Base-by-base conservation (phyloP, 2,888 invertebrate genomes). In the Drosophila ochracea region DNA sequence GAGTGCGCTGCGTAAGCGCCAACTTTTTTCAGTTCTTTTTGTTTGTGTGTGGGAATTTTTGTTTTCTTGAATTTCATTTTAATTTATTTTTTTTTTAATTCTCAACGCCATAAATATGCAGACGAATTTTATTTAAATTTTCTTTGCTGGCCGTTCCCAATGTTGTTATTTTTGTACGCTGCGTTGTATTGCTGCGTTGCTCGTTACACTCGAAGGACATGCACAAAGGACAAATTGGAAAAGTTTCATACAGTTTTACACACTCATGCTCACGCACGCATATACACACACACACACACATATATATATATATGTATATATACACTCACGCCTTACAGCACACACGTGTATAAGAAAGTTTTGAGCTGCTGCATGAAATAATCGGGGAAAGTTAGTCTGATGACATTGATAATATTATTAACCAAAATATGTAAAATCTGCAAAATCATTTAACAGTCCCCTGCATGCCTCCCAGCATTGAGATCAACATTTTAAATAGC, bases 211-310 rank as follows among this genome's bases (percentile, higher is more conserved):
- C 69, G 64, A 82, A 83, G 83, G 83, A 82, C 83, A 82, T 77
- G 81, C 72, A 80, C 81, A 82, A 83, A 80, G 83, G 83, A 83
- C 82, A 82, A 82, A 82, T 82, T 82, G 82, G 82, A 82, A 82
- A 82, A 82, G 82, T 82, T 82, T 80, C 80, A 68, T 68, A 72
- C 74, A 77, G 63, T 68, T 80, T 72, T 65, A 73, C 60, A 82
- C 58, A 68, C 70, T 21, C 66, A 39, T 49, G 41, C 41, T 21
- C 33, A 43, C 54, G n/a, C 54, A 33, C 54, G 28, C 61, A 63
- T 63, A 39, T 54, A 47, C 37, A 37, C 39, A 49, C 35, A 50
- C 33, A 28, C 0, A 43, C 2, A 25, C 3, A n/a, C 2, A 4
- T 35, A 3, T 37, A 5, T 37, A 5, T 37, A 6, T 6, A 16